Evolutionary conservation across 2,888 invertebrate genomes (phyloP).

Genomic region (Andrena praecox): DNA sequence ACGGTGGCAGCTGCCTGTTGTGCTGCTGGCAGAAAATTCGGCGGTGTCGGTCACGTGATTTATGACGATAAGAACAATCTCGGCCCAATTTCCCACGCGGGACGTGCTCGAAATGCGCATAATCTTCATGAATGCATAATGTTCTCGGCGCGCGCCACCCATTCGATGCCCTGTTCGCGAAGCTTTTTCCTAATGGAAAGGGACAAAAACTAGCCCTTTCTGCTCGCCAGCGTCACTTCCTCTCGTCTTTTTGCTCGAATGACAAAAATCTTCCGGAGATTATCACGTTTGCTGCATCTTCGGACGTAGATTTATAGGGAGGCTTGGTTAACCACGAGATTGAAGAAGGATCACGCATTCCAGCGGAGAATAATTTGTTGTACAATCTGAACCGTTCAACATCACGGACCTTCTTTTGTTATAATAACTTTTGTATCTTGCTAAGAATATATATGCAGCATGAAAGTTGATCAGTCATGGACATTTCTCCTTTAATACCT

Average conservation of each 20-base stretch:
- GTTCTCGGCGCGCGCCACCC: constrained; percentile 57
- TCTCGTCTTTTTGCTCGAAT: constrained; percentile 30
- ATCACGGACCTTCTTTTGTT: no score
- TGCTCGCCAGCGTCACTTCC: constrained; percentile 24
- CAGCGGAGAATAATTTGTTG: not conserved
- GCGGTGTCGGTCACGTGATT: constrained; percentile 76
- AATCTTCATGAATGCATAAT: constrained; percentile 81
- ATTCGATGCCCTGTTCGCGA: constrained; percentile 43
- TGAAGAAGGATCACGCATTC: not conserved
- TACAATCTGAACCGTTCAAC: no score
- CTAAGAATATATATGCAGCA: no score
- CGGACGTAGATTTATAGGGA: not conserved
- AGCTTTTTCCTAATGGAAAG: constrained; percentile 55
- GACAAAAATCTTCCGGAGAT: constrained; percentile 17
- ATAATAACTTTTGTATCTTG: no score
- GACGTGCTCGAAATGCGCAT: constrained; percentile 79
- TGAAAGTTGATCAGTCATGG: no score
- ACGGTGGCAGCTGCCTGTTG: not conserved
- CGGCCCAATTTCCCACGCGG: constrained; percentile 78
- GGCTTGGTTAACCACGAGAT: not conserved
- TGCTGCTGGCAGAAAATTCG: constrained; percentile 46
- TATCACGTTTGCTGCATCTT: constrained; percentile 20
- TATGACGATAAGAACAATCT: constrained; percentile 79
- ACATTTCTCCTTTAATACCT: no score
- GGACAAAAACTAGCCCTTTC: constrained; percentile 55